Conservation (phyloP, 1,140 invertebrate species). For the Tribolium castaneum region DNA sequence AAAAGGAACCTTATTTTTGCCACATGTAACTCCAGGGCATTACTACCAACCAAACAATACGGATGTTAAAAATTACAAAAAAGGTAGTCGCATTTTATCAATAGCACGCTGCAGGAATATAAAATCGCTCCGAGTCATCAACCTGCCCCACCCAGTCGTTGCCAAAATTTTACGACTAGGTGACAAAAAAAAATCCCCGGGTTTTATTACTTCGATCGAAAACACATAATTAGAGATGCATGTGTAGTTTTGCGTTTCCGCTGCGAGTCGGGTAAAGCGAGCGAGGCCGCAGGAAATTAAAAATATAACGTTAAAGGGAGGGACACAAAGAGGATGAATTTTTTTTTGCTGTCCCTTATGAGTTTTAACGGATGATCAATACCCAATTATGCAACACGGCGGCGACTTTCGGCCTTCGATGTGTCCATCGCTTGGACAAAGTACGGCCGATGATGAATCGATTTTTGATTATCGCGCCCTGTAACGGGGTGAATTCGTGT, state of each 20-base stretch:
- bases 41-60: neutral
- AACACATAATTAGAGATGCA: no score
- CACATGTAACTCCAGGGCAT: neutral
- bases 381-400: slow-evolving; percentile 32
- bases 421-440: slow-evolving; percentile 17
- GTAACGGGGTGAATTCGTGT: slow-evolving; percentile 21
- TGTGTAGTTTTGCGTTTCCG: neutral
- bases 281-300: neutral
- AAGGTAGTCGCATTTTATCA: no score
- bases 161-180: neutral
- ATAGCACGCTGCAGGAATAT: no score
- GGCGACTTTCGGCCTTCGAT: slow-evolving; percentile 22
- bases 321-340: neutral
- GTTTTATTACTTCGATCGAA: no score
- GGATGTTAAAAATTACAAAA: no score
- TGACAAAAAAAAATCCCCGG: neutral
- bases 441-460: slow-evolving; percentile 26
- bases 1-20: neutral
- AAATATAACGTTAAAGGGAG: neutral
- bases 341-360: neutral
- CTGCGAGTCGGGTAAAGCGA: neutral
- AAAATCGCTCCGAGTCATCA: no score
- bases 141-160: neutral
- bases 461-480: slow-evolving; percentile 30
- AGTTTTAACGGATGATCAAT: slow-evolving; percentile 25